A percentile compares a stretch with the other conserved stretches of the same genome.
Conservation (phyloP, 2,888 invertebrate species). For the Nyleta sp. region DNA sequence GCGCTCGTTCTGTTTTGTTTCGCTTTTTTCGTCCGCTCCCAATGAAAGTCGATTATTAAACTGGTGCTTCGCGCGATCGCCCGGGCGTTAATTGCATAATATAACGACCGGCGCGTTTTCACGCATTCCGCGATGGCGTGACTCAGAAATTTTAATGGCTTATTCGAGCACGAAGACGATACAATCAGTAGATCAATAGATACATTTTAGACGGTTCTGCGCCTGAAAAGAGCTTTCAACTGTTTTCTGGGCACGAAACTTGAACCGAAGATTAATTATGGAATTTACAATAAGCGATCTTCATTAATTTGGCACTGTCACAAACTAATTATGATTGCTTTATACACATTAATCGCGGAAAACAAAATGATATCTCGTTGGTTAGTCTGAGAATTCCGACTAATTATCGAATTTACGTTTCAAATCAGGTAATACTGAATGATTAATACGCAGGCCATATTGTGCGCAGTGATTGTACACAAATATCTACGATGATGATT, state of each 20-base stretch:
- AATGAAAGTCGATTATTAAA: conserved; percentile 59
- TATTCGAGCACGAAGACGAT: conserved; percentile 67
- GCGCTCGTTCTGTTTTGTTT: background rate
- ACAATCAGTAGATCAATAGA: conserved; percentile 65
- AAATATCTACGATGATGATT: no score
- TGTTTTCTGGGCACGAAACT: conserved; percentile 56
- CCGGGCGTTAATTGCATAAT: conserved; percentile 63
- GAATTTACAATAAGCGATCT: conserved; percentile 62
- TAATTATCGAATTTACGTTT: conserved; percentile 53
- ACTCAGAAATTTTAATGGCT: conserved; percentile 66
- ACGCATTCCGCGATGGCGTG: conserved; percentile 62
- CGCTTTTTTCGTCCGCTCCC: conserved; percentile 1
- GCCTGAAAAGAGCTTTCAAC: conserved; percentile 60
- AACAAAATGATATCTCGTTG: conserved; percentile 56
- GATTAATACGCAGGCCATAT: conserved; percentile 37
- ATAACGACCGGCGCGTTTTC: conserved; percentile 52
- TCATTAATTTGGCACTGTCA: conserved; percentile 62
- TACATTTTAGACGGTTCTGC: conserved; percentile 52
- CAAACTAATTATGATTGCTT: conserved; percentile 62
- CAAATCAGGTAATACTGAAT: conserved; percentile 46
- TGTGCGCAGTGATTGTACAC: no score
- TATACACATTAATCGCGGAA: conserved; percentile 43
- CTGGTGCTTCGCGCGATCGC: no score
- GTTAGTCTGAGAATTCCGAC: conserved; percentile 35
- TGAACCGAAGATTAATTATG: conserved; percentile 60